Conservation (phyloP, 2,797 vertebrate genomes). For the Siniperca obscura region DNA sequence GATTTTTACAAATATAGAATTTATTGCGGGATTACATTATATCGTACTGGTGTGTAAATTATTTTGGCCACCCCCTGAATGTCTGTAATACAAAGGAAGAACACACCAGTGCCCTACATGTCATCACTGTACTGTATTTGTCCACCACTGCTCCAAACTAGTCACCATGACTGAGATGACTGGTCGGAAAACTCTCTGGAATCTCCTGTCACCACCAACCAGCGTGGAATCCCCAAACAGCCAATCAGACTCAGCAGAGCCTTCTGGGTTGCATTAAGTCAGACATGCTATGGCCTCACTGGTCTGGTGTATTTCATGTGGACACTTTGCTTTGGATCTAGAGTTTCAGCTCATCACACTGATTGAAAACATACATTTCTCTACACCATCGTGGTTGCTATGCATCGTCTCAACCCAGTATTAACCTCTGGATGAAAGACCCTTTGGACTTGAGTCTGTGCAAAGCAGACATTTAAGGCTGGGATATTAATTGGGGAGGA, state of each 20-base stretch:
- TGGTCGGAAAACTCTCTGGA: conserved; percentile 59
- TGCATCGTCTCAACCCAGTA: conserved; percentile 4
- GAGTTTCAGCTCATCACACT: conserved; percentile 66
- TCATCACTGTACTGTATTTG: conserved; percentile 18
- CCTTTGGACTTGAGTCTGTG: neutral
- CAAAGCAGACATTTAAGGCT: neutral
- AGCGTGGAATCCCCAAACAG: conserved; percentile 55
- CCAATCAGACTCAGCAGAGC: conserved; percentile 47
- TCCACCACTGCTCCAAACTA: conserved; percentile 20
- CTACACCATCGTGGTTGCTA: conserved; percentile 15
- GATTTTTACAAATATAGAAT: neutral
- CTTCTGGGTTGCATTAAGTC: conserved; percentile 78
- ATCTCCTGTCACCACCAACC: conserved; percentile 61
- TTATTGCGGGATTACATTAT: neutral
- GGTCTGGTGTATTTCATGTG: conserved; percentile 67
- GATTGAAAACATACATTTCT: conserved; percentile 67
- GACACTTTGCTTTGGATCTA: conserved; percentile 60
- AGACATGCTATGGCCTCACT: conserved; percentile 55
- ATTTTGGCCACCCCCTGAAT: neutral
- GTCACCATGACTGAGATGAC: conserved; percentile 48
- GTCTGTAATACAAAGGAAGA: neutral
- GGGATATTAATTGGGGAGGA: neutral
- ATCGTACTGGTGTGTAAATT: neutral
- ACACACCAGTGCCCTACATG: neutral
- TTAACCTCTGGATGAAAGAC: conserved; percentile 39